Conservation (phyloP, 2,888 invertebrate species). For the Scaptodrosophila latifasciaeformis region DNA sequence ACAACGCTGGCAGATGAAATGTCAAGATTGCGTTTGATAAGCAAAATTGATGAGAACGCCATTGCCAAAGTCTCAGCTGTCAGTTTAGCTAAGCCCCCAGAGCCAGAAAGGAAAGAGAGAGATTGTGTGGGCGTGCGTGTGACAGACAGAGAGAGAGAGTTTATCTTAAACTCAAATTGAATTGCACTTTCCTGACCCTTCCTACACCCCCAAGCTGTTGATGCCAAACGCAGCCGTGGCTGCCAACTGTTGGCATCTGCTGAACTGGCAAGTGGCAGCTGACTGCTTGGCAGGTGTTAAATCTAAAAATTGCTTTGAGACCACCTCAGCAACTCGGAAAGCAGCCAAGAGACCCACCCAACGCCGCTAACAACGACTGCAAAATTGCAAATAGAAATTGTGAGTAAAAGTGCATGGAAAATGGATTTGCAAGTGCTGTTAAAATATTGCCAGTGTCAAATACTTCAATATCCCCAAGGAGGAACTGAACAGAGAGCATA, state of each 20-base stretch:
- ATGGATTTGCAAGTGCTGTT: conserved; percentile 55
- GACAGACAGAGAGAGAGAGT: no score
- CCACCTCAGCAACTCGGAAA: conserved; percentile 13
- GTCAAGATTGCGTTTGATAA: conserved; percentile 7
- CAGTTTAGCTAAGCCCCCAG: no score
- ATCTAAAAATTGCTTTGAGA: conserved; percentile 57
- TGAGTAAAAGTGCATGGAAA: conserved; percentile 41
- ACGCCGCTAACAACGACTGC: not conserved
- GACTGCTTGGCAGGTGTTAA: conserved; percentile 46
- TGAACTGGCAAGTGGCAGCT: not conserved
- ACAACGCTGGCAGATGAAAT: not conserved
- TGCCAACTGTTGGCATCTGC: conserved; percentile 16
- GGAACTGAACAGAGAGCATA: no score
- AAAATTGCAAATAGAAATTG: no score
- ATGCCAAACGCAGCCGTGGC: conserved; percentile 23
- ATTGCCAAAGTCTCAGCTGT: not conserved
- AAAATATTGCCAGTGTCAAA: conserved; percentile 62
- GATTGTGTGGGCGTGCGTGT: no score
- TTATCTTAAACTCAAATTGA: no score
- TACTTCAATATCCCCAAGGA: conserved; percentile 36
- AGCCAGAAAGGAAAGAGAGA: no score
- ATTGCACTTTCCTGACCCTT: conserved; percentile 36
- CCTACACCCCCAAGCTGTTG: conserved; percentile 18
- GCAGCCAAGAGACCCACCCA: not conserved
- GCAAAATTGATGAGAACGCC: conserved; percentile 5